phyloP scores from a whole-genome alignment of 2,888 invertebrate genomes.

The Leptopilina syphax region DNA sequence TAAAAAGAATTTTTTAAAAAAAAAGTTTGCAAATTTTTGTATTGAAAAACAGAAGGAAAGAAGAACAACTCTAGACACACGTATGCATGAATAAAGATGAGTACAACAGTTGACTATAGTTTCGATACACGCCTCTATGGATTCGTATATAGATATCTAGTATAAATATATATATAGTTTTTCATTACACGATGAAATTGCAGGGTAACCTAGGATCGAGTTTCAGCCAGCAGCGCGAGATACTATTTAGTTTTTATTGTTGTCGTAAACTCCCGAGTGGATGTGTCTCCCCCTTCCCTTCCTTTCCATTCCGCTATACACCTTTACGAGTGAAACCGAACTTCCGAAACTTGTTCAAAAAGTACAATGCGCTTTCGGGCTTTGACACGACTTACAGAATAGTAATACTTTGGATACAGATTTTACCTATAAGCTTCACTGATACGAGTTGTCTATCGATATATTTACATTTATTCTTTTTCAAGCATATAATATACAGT shows the following conservation, averaged over 20 bases:
- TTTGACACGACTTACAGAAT: conserved; percentile 53
- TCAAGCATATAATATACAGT: background rate
- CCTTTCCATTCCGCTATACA: conserved; percentile 36
- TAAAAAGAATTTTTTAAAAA: no score
- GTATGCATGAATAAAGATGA: no score
- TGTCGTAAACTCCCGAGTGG: conserved; percentile 62
- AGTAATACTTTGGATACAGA: conserved; percentile 49
- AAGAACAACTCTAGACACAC: no score
- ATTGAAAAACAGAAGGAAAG: no score
- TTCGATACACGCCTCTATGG: background rate
- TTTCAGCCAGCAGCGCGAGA: conserved; percentile 55
- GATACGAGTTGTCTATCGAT: conserved; percentile 28
- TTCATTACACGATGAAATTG: conserved; percentile 58
- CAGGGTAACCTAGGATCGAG: conserved; percentile 53
- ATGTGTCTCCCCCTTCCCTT: conserved; percentile 42
- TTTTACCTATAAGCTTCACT: conserved; percentile 44
- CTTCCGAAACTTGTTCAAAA: conserved; percentile 64
- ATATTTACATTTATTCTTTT: background rate
- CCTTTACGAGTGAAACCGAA: conserved; percentile 59
- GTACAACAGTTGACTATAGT: background rate
- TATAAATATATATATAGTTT: conserved; percentile 46
- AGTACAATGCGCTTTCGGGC: conserved; percentile 53
- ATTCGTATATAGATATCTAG: conserved; percentile 38
- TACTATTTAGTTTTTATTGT: conserved; percentile 67
- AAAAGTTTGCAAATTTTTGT: no score